These are phyloP conservation scores for Hipparchia semele DNA, from an alignment of 2,888 invertebrate genomes.

Conservation along the genomic window DNA sequence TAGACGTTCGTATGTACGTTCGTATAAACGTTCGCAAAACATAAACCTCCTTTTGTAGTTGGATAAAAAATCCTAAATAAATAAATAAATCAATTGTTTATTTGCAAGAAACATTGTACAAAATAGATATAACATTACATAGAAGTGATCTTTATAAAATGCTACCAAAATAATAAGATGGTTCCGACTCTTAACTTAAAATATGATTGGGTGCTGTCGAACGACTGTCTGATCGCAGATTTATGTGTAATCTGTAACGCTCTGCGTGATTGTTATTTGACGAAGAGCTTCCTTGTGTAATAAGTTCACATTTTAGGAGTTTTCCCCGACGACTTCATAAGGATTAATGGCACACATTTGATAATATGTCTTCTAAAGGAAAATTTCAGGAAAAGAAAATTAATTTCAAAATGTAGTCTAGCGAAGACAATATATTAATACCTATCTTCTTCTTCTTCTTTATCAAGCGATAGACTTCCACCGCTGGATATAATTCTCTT, in stretches of 20 bases:
- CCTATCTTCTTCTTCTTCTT: background rate
- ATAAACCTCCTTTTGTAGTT: background rate
- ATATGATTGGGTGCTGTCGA: constrained; percentile 67
- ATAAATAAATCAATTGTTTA: too few relatives aligned
- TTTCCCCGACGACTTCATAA: constrained; percentile 25
- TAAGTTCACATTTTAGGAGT: constrained; percentile 34
- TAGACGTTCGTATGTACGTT: too few relatives aligned
- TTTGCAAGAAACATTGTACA: too few relatives aligned
- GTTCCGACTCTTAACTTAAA: constrained; percentile 60
- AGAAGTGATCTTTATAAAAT: background rate
- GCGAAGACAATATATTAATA: background rate
- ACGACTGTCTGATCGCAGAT: constrained; percentile 64
- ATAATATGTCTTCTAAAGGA: background rate
- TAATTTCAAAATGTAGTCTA: background rate
- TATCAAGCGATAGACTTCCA: too few relatives aligned
- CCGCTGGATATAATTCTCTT: too few relatives aligned
- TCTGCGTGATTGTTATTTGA: constrained; percentile 71
- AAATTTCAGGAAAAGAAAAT: constrained; percentile 2
- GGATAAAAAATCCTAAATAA: background rate
- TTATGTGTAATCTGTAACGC: constrained; percentile 66
- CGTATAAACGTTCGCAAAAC: too few relatives aligned
- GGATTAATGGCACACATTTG: constrained; percentile 23
- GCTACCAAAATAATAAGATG: background rate
- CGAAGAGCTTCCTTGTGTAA: constrained; percentile 52
- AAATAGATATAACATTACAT: too few relatives aligned